Evolutionary conservation across 1,140 invertebrate species (phyloP), one percentile per base, ranked within the genome.

Genomic region (Solenopsis fugax): DNA sequence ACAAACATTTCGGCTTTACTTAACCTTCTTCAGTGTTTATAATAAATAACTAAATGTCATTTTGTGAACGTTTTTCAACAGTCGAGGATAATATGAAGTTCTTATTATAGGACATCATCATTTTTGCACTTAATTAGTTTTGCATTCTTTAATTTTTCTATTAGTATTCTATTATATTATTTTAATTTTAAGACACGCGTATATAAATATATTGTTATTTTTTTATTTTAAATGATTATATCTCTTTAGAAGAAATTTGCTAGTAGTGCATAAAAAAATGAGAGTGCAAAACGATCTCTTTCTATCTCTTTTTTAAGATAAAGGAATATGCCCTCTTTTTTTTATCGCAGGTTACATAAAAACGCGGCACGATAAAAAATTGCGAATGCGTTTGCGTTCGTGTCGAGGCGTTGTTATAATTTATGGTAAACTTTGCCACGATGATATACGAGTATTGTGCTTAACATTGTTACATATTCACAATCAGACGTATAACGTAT

Each of bases 391-490:
- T 13, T 52, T 54, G n/a, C 48, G 24, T 64, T 18, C 64, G 16
- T 12, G 24, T 73, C 16, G 12, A 18, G 10, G 18, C 13, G 56
- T 56, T 75, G 29, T 65, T 78, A 24, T 85, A 67, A 85, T 78
- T 85, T 85, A 78, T 34, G 58, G 41, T 65, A 34, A 67, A 64
- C 45, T 50, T 37, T 18, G 4, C 7, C 29, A 34, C 12, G 1
- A 64, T 65, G 60, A 85, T 85, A 85, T 54, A n/a, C n/a, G n/a
- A n/a, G n/a, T n/a, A 64, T 85, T 65, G n/a, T 45, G 10, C 18
- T 67, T 45, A 54, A 54, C 13, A 80, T 54, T 48, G 10, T 3
- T 1, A 80, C 21, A 5, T 58, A 72, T 3, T 3, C 16, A 6
- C 1, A 34, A 41, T 41, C 9, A 69, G n/a, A 48, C 24, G 24